Evolutionary conservation across 2,113 vertebrate genomes (phyloP).

Genomic region (Cyphomyrus plagiostoma): DNA sequence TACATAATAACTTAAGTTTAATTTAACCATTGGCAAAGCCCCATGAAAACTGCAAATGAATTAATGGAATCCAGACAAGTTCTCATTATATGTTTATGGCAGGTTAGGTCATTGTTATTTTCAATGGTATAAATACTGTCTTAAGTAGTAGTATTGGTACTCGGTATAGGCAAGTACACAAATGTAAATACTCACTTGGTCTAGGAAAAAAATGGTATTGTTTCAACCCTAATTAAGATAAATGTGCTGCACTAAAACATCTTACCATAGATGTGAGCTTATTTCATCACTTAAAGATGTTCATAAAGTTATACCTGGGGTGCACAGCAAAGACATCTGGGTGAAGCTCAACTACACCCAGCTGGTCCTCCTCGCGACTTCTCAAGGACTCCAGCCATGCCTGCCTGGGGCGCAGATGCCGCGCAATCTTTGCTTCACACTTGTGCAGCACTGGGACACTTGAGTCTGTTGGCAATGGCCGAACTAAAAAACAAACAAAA

Average conservation of each 20-base stretch:
- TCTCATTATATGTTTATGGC: no score
- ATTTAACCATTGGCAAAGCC: no score
- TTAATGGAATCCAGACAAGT: no score
- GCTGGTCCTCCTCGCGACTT: conserved; percentile 48
- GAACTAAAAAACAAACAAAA: conserved; percentile 40
- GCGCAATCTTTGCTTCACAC: conserved; percentile 55
- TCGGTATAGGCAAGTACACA: no score
- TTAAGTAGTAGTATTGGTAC: no score
- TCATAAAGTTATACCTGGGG: conserved; percentile 59
- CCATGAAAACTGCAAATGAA: no score
- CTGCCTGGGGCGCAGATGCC: conserved; percentile 55
- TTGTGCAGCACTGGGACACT: conserved; percentile 61
- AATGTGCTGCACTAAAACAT: background rate
- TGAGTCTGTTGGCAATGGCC: conserved; percentile 37
- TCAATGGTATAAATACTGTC: no score
- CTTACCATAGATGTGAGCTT: background rate
- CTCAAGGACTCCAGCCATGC: conserved; percentile 74
- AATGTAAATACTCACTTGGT: no score
- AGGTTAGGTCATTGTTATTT: no score
- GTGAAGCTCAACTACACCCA: conserved; percentile 74
- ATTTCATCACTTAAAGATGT: background rate
- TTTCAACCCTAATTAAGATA: background rate
- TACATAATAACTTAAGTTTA: no score
- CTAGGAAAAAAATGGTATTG: no score
- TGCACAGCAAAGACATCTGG: conserved; percentile 75